Base-by-base conservation (phyloP, 2,888 invertebrate genomes). In the Ormyrus pomaceus region DNA sequence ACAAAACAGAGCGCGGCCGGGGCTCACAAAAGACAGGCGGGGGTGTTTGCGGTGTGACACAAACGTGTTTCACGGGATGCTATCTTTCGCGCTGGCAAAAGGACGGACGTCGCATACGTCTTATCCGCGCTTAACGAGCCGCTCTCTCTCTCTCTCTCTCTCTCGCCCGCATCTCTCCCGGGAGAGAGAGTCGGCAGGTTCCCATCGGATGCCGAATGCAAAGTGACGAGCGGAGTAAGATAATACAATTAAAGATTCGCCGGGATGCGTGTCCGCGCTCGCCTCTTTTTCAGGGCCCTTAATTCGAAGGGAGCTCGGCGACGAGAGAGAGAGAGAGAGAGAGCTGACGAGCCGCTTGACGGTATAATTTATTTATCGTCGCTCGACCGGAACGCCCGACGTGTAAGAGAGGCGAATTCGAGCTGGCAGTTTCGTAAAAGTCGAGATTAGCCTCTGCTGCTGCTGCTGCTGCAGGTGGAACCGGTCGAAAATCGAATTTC, bases 1-100 rank as follows among this genome's bases (percentile, higher is more conserved):
- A 34, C 34, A 34, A 34, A 34, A 34, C 34, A 34, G 34, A 34
- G 34, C 34, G 34, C 34, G 34, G 71, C 59, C 13, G 72, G n/a
- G 45, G 45, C 64, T 46, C n/a, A n/a, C 45, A 19, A 19, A 65
- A 13, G 62, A 58, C 11, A 74, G 9, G 78, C 46, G 58, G 58
- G 66, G 65, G 78, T 73, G 71, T 34, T 34, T 71, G 71, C 66
- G 51, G 50, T 34, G 34, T 69, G 69, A 80, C 71, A 66, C 62
- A 69, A 75, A 72, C 80, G 69, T 81, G 77, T 81, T 69, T 74
- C 59, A 55, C 34, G 68, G 85, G 81, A 84, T 83, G 82, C 82
- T 86, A 86, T 85, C 84, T 34, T 34, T 34, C 34, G 34, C 34
- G 34, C 34, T 34, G 34, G 34, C 34, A 34, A 34, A 34, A 53